A percentile compares a stretch with the other conserved stretches of the same genome.
Conservation (phyloP, 2,113 vertebrate species). For the Pelvicachromis taeniatus region DNA sequence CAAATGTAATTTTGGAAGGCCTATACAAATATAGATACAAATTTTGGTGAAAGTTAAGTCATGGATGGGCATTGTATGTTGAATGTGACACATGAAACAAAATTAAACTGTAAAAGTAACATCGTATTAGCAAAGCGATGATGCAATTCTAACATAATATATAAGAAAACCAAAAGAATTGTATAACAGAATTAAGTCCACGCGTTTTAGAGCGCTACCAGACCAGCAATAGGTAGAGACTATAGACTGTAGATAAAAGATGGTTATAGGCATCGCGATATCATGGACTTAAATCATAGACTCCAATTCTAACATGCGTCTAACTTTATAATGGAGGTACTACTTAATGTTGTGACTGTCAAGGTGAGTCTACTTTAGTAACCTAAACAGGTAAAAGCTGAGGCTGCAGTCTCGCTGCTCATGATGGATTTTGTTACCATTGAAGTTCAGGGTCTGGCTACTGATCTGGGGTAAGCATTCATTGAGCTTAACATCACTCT, state of each 20-base stretch:
- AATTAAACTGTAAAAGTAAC: background rate
- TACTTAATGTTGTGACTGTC: background rate
- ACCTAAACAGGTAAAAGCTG: no score
- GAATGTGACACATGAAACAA: background rate
- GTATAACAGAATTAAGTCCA: background rate
- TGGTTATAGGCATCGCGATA: background rate
- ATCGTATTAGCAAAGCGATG: background rate
- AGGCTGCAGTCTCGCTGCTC: no score
- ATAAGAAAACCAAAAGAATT: background rate
- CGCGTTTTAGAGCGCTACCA: background rate
- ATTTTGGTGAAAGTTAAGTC: background rate
- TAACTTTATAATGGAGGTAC: background rate
- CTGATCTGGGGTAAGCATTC: background rate
- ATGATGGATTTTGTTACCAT: background rate
- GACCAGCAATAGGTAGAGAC: background rate
- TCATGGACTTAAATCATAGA: no score
- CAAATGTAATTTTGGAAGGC: background rate
- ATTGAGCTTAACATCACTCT: background rate
- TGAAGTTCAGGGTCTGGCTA: background rate
- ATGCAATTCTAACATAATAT: background rate
- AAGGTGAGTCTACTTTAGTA: no score
- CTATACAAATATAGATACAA: background rate
- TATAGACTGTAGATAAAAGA: background rate
- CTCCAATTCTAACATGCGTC: background rate
- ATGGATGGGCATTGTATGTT: background rate